Evolutionary conservation across 2,888 invertebrate species (phyloP), one percentile per base, ranked within the genome.

Genomic region (Ophion costatus): DNA sequence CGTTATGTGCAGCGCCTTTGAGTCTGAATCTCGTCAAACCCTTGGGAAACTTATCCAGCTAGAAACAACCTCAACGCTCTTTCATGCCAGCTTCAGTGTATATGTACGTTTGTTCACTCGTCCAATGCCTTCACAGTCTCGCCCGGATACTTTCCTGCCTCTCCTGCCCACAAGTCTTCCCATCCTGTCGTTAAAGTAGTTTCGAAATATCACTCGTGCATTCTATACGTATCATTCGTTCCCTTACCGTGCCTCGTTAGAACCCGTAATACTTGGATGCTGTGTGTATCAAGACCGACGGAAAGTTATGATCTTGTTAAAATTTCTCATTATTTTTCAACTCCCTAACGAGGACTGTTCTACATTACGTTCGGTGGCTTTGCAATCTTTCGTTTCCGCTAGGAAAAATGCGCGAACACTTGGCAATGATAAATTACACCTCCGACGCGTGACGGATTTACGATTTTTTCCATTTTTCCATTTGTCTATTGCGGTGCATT

Each of bases 321-420:
- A 59, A 75, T 63, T 67, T 77, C 20, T 38, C n/a, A 42, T 77
- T 84, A 74, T 84, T 78, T 22, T 74, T 69, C 33, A 20, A 57
- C 61, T 63, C 51, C n/a, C 42, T 79, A 79, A 79, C 70, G 70
- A 79, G 70, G 29, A 33, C 29, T 42, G 14, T 4, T 9, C 51
- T 17, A 38, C 20, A 33, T 9, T 20, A 75, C 29, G 10, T 29
- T 75, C 29, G 24, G 11, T 51, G n/a, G n/a, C 17, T 67, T 45
- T 61, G 5, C 29, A n/a, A 38, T 67, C 29, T 61, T 75, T 61
- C 29, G 2, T 51, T 14, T 59, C 22, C 59, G 22, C 14, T 9
- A 22, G 7, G 22, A 59, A 59, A 59, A 59, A 59, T 9, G 4
- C 14, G 14, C 51, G 51, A 38, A 38, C 7, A 5, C 38, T 38